Evolutionary conservation across 2,113 vertebrate species (phyloP).

Genomic region (Catharus fuscescens): DNA sequence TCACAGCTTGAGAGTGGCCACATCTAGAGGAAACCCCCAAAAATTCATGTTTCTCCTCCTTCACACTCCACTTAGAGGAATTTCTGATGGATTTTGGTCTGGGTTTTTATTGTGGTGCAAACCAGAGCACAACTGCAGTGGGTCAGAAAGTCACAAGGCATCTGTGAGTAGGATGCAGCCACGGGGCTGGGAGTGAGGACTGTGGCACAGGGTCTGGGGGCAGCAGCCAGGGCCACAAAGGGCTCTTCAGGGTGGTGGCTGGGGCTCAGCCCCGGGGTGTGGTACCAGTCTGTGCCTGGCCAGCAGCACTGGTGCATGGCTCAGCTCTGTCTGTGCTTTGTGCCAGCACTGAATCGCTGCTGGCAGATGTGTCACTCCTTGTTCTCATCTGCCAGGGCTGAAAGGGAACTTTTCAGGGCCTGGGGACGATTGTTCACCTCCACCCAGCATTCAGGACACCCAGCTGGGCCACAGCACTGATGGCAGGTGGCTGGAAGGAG

Average conservation of each 20-base stretch:
- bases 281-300: background rate
- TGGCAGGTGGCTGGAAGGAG: background rate
- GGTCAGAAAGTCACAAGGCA: background rate
- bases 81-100: background rate
- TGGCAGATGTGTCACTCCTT: rapidly evolving
- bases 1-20: background rate
- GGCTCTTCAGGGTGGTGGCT: background rate
- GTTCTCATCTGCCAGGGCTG: background rate
- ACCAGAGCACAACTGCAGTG: rapidly evolving
- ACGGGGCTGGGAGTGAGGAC: rapidly evolving
- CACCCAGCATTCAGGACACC: background rate
- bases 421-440: background rate
- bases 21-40: background rate
- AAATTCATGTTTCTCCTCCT: background rate
- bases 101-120: background rate
- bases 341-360: background rate
- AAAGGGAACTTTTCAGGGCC: background rate
- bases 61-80: background rate
- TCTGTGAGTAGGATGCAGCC: background rate
- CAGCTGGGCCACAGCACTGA: background rate
- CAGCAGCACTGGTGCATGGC: rapidly evolving
- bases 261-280: rapidly evolving
- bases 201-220: rapidly evolving
- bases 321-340: background rate
- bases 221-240: conserved; percentile 16